Base-by-base conservation (phyloP, 2,113 vertebrate species). In the Pholis gunnellus region DNA sequence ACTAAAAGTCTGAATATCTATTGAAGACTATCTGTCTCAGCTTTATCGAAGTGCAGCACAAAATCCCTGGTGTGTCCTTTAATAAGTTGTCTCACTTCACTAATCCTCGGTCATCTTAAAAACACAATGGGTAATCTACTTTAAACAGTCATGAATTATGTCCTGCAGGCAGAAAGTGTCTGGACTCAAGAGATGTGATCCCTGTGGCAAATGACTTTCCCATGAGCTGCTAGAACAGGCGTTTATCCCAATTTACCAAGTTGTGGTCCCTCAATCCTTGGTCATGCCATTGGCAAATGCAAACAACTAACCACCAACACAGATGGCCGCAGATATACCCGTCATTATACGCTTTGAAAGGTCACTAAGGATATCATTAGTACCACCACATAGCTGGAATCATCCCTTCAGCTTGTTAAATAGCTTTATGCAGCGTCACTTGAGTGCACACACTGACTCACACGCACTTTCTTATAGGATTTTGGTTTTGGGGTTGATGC, bases 361-460 rank as follows among this genome's bases (percentile, higher is more conserved):
- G 83, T 81, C 87, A 79, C 44, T 54, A 66, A 83, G 66, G 79
- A 69, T 85, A n/a, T 20, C 78, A 84, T 89, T 91, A 87, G 38
- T 67, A 25, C 25, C 75, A 80, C 83, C 92, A 70, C 87, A 69
- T 11, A 69, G 52, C 71, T 85, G 82, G 81, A 89, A 69, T 18
- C 75, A 69, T 18, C 75, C 29, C 38, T 70, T 81, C 61, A 50
- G 67, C 73, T 82, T 83, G 82, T 79, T 82, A 73, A 63, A 75
- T 36, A 29, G 13, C 59, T 80, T 76, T 14, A 36, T 52, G 38
- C 56, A 27, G 38, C n/a, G 1, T 85, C 57, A 52, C 34, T 60
- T 10, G 8, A 64, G 46, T 65, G 57, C 34, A 52, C 64, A 82
- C 56, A 34, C 40, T 44, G 57, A 78, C 67, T 68, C 46, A 61